Evolutionary conservation across 2,888 invertebrate species (phyloP).

Genomic region (Rhopalosiphum nymphaeae): DNA sequence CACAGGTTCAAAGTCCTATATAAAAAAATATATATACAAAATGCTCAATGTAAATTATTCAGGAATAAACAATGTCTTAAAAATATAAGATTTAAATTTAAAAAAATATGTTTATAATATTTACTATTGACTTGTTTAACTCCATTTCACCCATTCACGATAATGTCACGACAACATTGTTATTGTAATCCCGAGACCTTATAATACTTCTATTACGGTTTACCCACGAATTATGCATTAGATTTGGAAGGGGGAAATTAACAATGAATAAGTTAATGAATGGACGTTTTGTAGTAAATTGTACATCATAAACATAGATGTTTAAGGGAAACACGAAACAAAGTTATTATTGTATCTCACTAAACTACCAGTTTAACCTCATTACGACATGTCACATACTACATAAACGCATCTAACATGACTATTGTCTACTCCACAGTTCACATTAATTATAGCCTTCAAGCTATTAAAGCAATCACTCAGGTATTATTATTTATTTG

Average conservation of each 20-base stretch:
- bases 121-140: background rate
- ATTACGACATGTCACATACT: background rate
- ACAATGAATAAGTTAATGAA: background rate
- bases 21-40: conserved; percentile 67
- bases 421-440: background rate
- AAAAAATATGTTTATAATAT: background rate
- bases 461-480: background rate
- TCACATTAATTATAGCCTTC: background rate
- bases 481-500: background rate
- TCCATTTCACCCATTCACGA: background rate
- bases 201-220: background rate
- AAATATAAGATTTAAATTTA: background rate
- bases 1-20: conserved; percentile 85
- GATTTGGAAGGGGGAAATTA: background rate
- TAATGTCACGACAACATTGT: background rate
- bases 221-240: background rate
- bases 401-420: background rate
- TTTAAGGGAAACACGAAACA: background rate
- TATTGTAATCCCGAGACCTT: background rate
- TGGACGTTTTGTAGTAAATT: background rate
- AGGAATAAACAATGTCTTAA: background rate
- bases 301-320: background rate
- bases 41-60: background rate
- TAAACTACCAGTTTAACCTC: background rate
- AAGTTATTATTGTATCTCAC: background rate